Evolutionary conservation across 1,140 invertebrate species (phyloP).

Genomic region (Drosophila arawakana): DNA sequence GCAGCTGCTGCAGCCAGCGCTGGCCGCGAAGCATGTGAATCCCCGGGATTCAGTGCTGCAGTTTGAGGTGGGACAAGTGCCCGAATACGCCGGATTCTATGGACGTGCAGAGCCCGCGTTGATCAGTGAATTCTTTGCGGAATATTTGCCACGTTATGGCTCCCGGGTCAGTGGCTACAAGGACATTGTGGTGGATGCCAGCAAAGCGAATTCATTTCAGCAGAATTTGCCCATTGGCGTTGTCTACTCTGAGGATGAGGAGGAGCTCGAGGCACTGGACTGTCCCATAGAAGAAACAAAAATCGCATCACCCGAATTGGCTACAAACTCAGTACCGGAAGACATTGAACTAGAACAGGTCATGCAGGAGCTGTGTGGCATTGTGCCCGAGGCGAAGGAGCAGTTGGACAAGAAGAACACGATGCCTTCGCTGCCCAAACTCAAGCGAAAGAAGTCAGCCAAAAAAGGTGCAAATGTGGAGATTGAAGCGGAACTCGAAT

Average conservation of each 20-base stretch:
- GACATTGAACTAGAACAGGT: constrained; percentile 60
- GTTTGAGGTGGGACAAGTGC: constrained; percentile 13
- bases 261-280: constrained; percentile 13
- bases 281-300: not conserved
- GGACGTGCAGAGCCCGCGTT: constrained; percentile 28
- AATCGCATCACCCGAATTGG: not conserved
- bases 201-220: constrained; percentile 53
- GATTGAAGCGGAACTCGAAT: not conserved
- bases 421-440: not conserved
- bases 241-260: constrained; percentile 56
- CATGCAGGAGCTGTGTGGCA: constrained; percentile 58
- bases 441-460: constrained; percentile 1
- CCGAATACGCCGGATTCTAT: constrained; percentile 63
- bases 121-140: constrained; percentile 54
- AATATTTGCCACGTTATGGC: constrained; percentile 66
- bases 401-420: constrained; percentile 2
- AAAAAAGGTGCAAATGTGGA: not conserved
- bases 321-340: not conserved
- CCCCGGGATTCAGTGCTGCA: constrained; percentile 46
- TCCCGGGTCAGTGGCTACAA: constrained; percentile 48
- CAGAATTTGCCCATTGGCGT: constrained; percentile 69
- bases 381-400: not conserved
- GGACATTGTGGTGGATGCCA: constrained; percentile 59
- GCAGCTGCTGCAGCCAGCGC: not conserved
- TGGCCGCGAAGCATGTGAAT: constrained; percentile 33